These are phyloP conservation scores for Mareca strepera DNA, from an alignment of 2,797 vertebrate genomes.

Conservation along the genomic window DNA sequence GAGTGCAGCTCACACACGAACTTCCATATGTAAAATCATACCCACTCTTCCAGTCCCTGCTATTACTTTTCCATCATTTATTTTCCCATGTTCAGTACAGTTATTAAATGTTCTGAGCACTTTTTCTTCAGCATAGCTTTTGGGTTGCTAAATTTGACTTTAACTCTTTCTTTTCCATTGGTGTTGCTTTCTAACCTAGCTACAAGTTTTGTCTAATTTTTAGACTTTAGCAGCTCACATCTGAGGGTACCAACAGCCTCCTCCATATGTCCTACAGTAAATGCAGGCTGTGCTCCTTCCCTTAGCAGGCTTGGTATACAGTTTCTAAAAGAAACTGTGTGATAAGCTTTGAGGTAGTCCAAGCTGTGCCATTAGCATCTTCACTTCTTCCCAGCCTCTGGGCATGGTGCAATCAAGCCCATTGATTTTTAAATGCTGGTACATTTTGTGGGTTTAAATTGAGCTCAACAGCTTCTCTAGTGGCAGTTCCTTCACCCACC, in stretches of 20 bases:
- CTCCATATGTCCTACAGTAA: background rate
- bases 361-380: background rate
- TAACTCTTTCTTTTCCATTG: background rate
- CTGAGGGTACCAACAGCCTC: rapidly evolving
- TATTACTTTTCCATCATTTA: background rate
- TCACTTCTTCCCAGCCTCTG: background rate
- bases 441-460: background rate
- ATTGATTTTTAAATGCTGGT: background rate
- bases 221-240: background rate
- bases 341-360: background rate
- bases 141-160: background rate
- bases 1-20: background rate
- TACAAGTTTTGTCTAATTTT: background rate
- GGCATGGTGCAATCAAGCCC: background rate
- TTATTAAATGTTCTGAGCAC: background rate
- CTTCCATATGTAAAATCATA: background rate
- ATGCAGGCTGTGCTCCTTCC: background rate
- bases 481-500: background rate
- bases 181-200: background rate
- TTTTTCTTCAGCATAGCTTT: background rate
- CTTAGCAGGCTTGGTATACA: background rate
- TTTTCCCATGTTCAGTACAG: background rate
- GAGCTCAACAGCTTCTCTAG: background rate
- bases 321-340: background rate
- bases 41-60: background rate